phyloP scores from a whole-genome alignment of 2,113 vertebrate genomes.

The Pterocles gutturalis region DNA sequence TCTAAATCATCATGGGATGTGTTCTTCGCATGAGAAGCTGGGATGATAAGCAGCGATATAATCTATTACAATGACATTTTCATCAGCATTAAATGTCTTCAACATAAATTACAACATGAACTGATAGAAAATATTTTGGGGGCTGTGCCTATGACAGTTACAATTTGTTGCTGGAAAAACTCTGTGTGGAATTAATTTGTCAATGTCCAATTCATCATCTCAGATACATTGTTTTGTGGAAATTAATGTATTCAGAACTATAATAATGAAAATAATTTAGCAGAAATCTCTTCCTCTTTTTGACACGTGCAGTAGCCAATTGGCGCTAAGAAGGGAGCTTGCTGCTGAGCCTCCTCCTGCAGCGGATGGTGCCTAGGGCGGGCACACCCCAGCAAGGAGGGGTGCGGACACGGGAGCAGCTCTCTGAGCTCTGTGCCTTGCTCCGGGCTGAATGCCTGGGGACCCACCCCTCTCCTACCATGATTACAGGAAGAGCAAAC shows the following conservation, averaged over 20 bases:
- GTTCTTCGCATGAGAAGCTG: neutral
- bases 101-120: neutral
- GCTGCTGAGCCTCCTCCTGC: too few relatives aligned
- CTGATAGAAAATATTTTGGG: neutral
- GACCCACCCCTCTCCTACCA: neutral
- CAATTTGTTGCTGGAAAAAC: neutral
- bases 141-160: neutral
- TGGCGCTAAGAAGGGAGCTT: too few relatives aligned
- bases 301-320: neutral
- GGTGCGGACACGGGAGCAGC: neutral
- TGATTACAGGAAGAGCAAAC: neutral
- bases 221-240: neutral
- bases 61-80: conserved; percentile 3
- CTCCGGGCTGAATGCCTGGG: too few relatives aligned
- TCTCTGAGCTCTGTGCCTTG: neutral
- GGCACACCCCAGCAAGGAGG: too few relatives aligned
- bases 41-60: neutral
- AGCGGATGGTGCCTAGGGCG: too few relatives aligned
- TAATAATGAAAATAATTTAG: neutral
- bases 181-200: neutral
- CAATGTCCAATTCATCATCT: neutral
- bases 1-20: neutral
- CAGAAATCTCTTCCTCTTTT: neutral
- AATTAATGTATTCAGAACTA: neutral
- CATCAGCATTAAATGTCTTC: neutral